Evolutionary conservation across 2,888 invertebrate species (phyloP).

Genomic region (Tachina fera): DNA sequence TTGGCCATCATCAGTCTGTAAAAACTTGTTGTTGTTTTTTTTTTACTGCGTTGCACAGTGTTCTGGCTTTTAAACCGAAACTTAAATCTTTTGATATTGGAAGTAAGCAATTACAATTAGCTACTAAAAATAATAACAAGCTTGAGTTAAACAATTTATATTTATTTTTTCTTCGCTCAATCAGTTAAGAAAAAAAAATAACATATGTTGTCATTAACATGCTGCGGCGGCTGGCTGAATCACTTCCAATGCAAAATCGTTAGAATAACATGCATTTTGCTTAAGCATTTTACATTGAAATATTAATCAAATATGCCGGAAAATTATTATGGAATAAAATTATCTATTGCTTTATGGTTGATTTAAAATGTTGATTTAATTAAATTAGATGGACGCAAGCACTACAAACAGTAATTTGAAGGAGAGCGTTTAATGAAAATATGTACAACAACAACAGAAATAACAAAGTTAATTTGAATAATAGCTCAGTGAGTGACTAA

Average conservation of each 20-base stretch:
- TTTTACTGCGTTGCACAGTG: background rate
- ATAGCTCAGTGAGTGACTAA: slow-evolving; percentile 10
- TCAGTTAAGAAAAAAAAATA: background rate
- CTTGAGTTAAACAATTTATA: background rate
- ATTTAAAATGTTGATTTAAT: slow-evolving; percentile 36
- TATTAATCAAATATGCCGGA: slow-evolving; percentile 71
- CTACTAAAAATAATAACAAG: background rate
- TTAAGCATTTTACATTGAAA: slow-evolving; percentile 26
- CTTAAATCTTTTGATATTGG: background rate
- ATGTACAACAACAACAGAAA: no score
- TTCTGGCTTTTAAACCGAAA: no score
- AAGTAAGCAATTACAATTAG: slow-evolving; percentile 20
- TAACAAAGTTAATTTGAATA: slow-evolving; percentile 11
- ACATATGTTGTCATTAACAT: slow-evolving; percentile 54
- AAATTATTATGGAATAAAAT: slow-evolving; percentile 60
- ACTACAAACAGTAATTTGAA: background rate
- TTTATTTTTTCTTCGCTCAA: background rate
- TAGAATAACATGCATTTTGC: slow-evolving; percentile 42
- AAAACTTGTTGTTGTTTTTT: background rate
- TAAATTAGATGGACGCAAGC: slow-evolving; percentile 12
- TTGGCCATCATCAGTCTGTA: background rate
- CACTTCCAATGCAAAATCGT: slow-evolving; percentile 20
- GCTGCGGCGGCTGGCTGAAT: background rate
- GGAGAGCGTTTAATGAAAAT: background rate
- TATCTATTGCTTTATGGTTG: slow-evolving; percentile 44